phyloP scores from a whole-genome alignment of 2,888 invertebrate species.

The Eupithecia abbreviata region DNA sequence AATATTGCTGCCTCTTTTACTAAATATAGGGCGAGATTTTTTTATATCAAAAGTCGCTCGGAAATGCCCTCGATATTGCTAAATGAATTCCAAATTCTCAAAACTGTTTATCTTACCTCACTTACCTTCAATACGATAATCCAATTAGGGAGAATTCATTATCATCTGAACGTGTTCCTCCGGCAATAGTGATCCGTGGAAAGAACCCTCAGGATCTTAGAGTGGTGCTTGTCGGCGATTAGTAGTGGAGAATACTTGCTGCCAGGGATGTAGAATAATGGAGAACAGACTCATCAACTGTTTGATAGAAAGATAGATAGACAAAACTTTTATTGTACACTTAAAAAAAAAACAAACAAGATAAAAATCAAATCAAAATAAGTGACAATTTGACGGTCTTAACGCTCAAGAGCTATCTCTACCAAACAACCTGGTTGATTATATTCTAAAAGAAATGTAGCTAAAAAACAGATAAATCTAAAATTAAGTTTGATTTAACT shows the following conservation, averaged over 20 bases:
- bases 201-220: conserved; percentile 73
- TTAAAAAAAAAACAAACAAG: too few relatives aligned
- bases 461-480: not conserved
- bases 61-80: not conserved
- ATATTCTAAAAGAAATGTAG: not conserved
- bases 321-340: too few relatives aligned
- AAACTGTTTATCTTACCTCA: conserved; percentile 36
- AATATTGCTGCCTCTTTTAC: not conserved
- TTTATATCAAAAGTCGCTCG: not conserved
- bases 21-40: not conserved
- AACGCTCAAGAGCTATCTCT: too few relatives aligned
- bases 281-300: conserved; percentile 26
- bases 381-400: too few relatives aligned
- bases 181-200: conserved; percentile 71
- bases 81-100: conserved; percentile 18
- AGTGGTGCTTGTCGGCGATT: conserved; percentile 75
- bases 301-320: not conserved
- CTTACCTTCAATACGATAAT: conserved; percentile 60
- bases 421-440: not conserved
- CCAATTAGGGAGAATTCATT: conserved; percentile 77
- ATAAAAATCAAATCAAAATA: too few relatives aligned
- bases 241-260: conserved; percentile 70
- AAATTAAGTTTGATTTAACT: not conserved
- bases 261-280: conserved; percentile 9
- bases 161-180: conserved; percentile 69